A percentile compares a stretch with the other conserved stretches of the same genome.
These are phyloP conservation scores for Chionis minor DNA, from an alignment of 2,113 vertebrate species.

Conservation along the genomic window DNA sequence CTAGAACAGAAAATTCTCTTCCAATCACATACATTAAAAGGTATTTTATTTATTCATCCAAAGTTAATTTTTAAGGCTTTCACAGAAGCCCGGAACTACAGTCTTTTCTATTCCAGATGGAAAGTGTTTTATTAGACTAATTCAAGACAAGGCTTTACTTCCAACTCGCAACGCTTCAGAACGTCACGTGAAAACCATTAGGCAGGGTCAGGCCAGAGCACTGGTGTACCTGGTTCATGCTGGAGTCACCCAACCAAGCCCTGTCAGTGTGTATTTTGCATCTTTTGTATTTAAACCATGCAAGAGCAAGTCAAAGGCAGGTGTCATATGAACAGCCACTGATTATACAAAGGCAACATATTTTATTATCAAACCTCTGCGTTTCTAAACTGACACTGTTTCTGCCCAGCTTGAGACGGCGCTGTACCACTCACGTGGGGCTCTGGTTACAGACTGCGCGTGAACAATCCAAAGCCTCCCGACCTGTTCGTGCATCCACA, in stretches of 20 bases:
- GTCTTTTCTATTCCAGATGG: background rate
- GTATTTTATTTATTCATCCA: background rate
- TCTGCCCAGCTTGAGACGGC: background rate
- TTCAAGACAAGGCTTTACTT: background rate
- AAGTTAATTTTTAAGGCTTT: background rate
- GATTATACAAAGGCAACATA: background rate
- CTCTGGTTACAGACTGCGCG: accelerated
- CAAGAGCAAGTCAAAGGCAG: background rate
- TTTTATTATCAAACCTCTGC: background rate
- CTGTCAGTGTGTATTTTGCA: background rate
- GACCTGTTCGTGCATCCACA: background rate
- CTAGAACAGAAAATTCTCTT: background rate
- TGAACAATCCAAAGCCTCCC: background rate
- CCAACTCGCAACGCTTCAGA: background rate
- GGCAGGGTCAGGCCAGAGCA: background rate
- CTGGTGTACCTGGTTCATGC: background rate
- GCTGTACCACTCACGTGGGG: background rate
- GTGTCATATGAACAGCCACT: background rate
- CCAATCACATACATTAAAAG: background rate
- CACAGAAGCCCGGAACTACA: background rate
- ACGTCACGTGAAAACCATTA: background rate
- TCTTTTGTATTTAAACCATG: background rate
- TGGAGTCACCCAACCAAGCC: background rate
- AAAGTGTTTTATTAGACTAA: background rate
- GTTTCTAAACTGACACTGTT: background rate